Conservation (phyloP, 2,113 vertebrate genomes). For the Rhea americana region DNA sequence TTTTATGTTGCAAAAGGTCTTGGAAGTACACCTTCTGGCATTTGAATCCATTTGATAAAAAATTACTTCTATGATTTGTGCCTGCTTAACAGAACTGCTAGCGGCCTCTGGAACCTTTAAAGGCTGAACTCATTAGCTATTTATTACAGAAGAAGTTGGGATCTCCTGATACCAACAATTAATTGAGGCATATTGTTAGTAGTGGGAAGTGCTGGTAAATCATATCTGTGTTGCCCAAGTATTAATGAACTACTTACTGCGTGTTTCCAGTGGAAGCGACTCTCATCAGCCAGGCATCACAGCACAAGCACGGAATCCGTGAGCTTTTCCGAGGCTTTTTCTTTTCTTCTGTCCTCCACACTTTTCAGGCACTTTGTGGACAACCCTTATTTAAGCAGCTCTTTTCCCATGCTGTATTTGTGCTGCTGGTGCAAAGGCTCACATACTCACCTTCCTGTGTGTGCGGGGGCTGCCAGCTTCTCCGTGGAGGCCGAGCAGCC, state of each 20-base stretch:
- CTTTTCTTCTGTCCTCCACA: neutral
- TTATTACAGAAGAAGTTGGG: slow-evolving; percentile 18
- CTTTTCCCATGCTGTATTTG: neutral
- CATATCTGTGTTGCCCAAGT: neutral
- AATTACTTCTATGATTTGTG: slow-evolving; percentile 18
- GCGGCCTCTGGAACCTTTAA: slow-evolving; percentile 32
- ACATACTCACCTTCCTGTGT: neutral
- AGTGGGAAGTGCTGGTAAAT: slow-evolving; percentile 18
- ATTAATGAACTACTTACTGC: neutral
- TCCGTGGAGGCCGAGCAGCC: neutral
- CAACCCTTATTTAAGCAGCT: neutral
- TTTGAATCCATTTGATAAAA: slow-evolving; percentile 48
- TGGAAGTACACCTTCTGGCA: slow-evolving; percentile 25
- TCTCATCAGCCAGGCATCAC: neutral
- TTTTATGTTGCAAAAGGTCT: slow-evolving; percentile 22
- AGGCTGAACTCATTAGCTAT: slow-evolving; percentile 49
- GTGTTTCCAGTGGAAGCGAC: neutral
- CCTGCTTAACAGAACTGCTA: slow-evolving; percentile 27
- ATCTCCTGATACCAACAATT: slow-evolving; percentile 44
- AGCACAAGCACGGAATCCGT: neutral
- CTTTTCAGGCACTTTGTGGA: neutral
- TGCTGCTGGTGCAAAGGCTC: accelerated
- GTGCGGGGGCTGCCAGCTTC: neutral
- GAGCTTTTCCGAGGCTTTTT: neutral
- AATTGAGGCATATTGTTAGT: slow-evolving; percentile 6